Evolutionary conservation across 2,797 vertebrate species (phyloP).

Genomic region (Bryconaethiops microstoma): DNA sequence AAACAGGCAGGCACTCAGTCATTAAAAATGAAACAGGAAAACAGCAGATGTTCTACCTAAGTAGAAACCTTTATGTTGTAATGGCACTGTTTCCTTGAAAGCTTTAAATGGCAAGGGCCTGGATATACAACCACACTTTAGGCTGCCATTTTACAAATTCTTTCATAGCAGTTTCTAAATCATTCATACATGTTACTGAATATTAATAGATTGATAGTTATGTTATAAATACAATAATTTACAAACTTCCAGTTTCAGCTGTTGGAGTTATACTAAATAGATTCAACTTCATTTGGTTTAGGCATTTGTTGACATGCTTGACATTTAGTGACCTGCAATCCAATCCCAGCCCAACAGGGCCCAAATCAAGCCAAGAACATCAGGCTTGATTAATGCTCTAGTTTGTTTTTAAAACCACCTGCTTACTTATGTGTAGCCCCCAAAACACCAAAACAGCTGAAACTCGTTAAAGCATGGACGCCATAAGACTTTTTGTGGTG

Average conservation of each 20-base stretch:
- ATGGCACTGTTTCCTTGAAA: no score
- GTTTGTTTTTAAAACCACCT: no score
- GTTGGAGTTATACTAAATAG: neutral
- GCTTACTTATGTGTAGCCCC: no score
- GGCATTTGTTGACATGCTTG: no score
- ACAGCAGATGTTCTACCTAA: neutral
- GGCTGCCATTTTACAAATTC: neutral
- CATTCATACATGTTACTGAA: neutral
- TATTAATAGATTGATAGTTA: neutral
- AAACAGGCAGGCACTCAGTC: neutral
- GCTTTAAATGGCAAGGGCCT: no score
- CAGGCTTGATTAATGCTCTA: no score
- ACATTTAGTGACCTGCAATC: no score
- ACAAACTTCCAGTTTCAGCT: neutral
- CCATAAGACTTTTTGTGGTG: no score
- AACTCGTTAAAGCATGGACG: no score
- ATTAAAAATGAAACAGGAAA: neutral
- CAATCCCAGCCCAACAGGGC: no score
- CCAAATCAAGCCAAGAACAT: no score
- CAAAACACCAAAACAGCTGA: no score
- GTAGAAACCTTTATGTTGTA: conserved; percentile 21
- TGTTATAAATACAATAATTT: neutral
- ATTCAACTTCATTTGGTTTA: neutral
- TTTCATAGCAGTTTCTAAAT: neutral
- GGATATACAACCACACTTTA: neutral